Conservation (phyloP, 2,888 invertebrate genomes). For the Amblyjoppa proteus region DNA sequence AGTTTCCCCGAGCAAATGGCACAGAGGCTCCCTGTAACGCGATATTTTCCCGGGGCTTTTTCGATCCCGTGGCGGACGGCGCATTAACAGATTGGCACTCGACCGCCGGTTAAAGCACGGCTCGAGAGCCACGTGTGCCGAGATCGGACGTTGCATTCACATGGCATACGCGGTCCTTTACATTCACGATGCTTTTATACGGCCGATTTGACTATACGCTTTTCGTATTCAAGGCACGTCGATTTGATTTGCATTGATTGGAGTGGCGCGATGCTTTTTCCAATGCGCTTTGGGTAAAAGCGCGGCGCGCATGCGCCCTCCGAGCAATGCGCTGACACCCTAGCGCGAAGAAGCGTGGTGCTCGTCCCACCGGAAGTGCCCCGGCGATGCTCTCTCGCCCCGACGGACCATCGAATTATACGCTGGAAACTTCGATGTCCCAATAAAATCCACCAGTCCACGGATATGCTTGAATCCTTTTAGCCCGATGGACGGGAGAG, state of each 20-base stretch:
- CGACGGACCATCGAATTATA: conserved; percentile 42
- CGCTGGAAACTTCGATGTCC: conserved; percentile 52
- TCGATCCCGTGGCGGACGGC: conserved; percentile 67
- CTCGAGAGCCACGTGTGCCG: conserved; percentile 20
- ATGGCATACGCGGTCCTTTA: conserved; percentile 82
- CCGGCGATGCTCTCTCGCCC: background rate
- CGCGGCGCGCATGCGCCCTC: background rate
- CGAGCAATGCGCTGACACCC: conserved; percentile 9
- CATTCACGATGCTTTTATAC: conserved; percentile 84
- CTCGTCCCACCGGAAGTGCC: conserved; percentile 18
- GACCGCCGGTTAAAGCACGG: conserved; percentile 74
- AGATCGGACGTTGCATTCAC: conserved; percentile 79
- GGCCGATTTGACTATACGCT: conserved; percentile 83
- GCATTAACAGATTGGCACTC: conserved; percentile 84
- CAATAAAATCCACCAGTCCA: conserved; percentile 60
- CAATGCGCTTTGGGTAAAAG: conserved; percentile 4
- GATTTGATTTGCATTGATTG: conserved; percentile 85
- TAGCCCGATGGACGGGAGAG: conserved; percentile 55
- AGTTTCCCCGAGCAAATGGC: conserved; percentile 23
- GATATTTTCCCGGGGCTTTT: conserved; percentile 64
- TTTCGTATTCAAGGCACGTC: conserved; percentile 80
- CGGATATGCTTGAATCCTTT: conserved; percentile 61
- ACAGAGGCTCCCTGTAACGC: conserved; percentile 61
- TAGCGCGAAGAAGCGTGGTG: conserved; percentile 8
- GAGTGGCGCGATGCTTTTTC: conserved; percentile 76